Conservation (phyloP, 2,888 invertebrate genomes). For the Abrostola triplasia region DNA sequence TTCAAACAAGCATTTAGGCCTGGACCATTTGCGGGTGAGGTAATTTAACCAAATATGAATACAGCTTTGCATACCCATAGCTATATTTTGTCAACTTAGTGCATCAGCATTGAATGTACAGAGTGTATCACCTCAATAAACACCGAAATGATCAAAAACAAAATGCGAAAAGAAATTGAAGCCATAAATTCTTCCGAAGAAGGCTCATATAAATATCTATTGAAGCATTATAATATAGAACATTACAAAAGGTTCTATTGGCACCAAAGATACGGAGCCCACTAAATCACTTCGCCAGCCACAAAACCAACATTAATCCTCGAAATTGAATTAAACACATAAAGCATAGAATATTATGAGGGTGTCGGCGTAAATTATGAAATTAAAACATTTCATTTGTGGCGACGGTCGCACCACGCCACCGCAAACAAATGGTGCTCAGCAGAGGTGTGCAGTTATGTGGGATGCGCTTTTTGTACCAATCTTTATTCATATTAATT, state of each 20-base stretch:
- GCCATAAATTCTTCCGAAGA: no score
- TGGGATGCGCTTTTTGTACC: slow-evolving; percentile 23
- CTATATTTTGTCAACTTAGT: no score
- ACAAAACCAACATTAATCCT: slow-evolving; percentile 33
- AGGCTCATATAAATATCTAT: no score
- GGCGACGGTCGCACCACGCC: slow-evolving; percentile 35
- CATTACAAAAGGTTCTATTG: neutral
- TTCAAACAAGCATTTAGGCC: no score
- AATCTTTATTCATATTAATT: slow-evolving; percentile 11
- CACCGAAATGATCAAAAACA: no score
- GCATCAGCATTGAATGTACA: no score
- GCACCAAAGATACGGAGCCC: slow-evolving; percentile 31
- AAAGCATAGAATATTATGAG: slow-evolving; percentile 36
- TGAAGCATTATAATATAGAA: neutral
- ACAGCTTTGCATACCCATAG: no score
- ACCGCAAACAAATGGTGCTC: slow-evolving; percentile 37
- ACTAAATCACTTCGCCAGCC: slow-evolving; percentile 32
- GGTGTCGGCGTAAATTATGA: slow-evolving; percentile 57
- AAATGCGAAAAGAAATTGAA: no score
- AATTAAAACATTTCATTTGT: slow-evolving; percentile 61
- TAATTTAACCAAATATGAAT: no score
- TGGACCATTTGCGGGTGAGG: no score
- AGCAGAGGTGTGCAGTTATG: slow-evolving; percentile 27
- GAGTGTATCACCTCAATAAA: no score
- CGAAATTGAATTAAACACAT: slow-evolving; percentile 54